A percentile compares a stretch with the other conserved stretches of the same genome.
Conservation (phyloP, 2,888 invertebrate species). For the Pachymerium ferrugineum region DNA sequence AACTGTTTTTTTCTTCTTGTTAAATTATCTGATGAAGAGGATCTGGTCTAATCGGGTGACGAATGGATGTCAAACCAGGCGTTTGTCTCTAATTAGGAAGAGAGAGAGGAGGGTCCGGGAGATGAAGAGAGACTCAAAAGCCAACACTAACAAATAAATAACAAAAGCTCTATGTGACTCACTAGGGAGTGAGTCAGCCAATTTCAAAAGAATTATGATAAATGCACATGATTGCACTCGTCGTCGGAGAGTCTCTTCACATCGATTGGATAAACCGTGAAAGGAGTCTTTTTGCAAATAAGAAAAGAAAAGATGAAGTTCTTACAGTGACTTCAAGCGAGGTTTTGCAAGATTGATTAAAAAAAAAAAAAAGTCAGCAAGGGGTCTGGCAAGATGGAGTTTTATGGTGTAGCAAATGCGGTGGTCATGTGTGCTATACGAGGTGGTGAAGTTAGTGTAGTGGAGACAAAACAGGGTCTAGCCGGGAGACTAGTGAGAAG, state of each 20-base stretch:
- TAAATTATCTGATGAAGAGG: constrained; percentile 8
- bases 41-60: not conserved
- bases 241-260: not conserved
- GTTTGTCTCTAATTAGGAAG: constrained; percentile 8
- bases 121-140: not conserved
- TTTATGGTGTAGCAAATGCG: not conserved
- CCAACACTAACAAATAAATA: constrained; percentile 3
- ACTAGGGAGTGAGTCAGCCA: not conserved
- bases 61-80: constrained; percentile 9
- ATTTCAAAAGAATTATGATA: constrained; percentile 8
- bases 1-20: not conserved
- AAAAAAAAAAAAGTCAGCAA: too few relatives aligned
- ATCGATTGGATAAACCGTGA: not conserved
- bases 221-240: not conserved
- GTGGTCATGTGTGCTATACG: not conserved
- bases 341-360: not conserved
- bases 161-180: constrained; percentile 1
- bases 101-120: not conserved
- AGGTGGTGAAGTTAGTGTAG: not conserved
- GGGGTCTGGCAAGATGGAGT: not conserved
- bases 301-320: not conserved
- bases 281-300: not conserved
- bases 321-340: not conserved
- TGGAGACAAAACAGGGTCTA: not conserved
- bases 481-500: not conserved